phyloP scores from a whole-genome alignment of 1,140 invertebrate genomes.

The Hycleus cichorii region DNA sequence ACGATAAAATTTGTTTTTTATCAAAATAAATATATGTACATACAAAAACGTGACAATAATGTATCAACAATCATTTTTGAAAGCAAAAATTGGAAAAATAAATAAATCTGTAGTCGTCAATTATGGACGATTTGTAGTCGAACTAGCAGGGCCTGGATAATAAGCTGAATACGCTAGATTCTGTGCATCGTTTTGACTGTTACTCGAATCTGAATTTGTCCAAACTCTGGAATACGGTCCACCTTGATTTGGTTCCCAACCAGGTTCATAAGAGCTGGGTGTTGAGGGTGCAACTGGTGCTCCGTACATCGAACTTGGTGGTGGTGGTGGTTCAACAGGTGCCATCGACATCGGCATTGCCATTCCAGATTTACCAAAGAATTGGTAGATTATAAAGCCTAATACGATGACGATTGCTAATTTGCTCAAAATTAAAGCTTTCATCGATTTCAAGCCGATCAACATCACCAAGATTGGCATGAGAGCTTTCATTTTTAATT shows the following conservation, averaged over 20 bases:
- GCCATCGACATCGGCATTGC: conserved; percentile 52
- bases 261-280: conserved; percentile 55
- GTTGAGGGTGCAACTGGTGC: conserved; percentile 51
- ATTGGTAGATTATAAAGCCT: conserved; percentile 68
- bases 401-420: conserved; percentile 69
- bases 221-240: conserved; percentile 69
- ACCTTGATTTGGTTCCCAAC: conserved; percentile 58
- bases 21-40: too few species aligned
- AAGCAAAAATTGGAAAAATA: too few species aligned
- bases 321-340: conserved; percentile 41
- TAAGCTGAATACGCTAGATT: conserved; percentile 73
- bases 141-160: conserved; percentile 47
- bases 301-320: conserved; percentile 54
- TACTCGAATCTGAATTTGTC: conserved; percentile 46
- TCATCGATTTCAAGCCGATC: conserved; percentile 71
- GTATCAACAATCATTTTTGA: too few species aligned
- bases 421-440: conserved; percentile 75
- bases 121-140: conserved; percentile 21
- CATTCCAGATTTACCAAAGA: conserved; percentile 65
- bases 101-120: background rate
- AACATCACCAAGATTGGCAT: conserved; percentile 73
- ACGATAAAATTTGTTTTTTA: too few species aligned
- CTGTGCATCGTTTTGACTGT: conserved; percentile 45
- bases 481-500: conserved; percentile 74
- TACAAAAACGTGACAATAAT: too few species aligned